A percentile compares a stretch with the other conserved stretches of the same genome.
Evolutionary conservation across 2,797 vertebrate species (phyloP).

Genomic region (Mus spretus): DNA sequence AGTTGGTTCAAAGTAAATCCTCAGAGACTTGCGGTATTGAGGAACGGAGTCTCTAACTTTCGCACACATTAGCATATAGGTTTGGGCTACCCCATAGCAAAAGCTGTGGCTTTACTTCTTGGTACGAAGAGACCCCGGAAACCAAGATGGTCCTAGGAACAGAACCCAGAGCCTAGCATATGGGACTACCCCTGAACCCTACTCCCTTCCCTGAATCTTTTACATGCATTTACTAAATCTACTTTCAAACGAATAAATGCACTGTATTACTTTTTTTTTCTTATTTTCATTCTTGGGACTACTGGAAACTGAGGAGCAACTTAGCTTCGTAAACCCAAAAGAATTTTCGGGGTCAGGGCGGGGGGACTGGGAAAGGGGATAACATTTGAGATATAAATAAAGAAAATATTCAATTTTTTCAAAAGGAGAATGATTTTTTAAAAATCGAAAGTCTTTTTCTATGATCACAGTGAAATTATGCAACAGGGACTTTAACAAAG

Average conservation of each 20-base stretch:
- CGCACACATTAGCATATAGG: neutral
- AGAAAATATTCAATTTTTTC: too few relatives aligned
- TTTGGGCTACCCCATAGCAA: too few relatives aligned
- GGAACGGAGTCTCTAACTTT: neutral
- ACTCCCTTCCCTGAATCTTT: neutral
- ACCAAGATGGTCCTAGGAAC: neutral
- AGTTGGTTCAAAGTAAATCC: neutral
- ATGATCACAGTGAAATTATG: too few relatives aligned
- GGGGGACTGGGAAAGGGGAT: too few relatives aligned
- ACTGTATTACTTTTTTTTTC: neutral
- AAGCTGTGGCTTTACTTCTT: neutral
- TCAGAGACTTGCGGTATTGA: neutral
- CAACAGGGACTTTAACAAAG: neutral
- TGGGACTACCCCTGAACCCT: neutral
- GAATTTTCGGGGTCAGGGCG: neutral
- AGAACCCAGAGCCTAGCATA: neutral
- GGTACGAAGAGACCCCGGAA: too few relatives aligned
- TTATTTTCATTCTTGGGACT: neutral
- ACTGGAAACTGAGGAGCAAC: neutral
- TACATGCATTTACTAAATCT: neutral
- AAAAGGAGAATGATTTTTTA: too few relatives aligned
- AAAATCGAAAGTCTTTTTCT: neutral
- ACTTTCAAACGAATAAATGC: neutral
- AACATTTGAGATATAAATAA: too few relatives aligned
- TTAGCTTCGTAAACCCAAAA: rapidly evolving